Conservation (phyloP, 2,888 invertebrate genomes). For the Glaucopsyche alexis region DNA sequence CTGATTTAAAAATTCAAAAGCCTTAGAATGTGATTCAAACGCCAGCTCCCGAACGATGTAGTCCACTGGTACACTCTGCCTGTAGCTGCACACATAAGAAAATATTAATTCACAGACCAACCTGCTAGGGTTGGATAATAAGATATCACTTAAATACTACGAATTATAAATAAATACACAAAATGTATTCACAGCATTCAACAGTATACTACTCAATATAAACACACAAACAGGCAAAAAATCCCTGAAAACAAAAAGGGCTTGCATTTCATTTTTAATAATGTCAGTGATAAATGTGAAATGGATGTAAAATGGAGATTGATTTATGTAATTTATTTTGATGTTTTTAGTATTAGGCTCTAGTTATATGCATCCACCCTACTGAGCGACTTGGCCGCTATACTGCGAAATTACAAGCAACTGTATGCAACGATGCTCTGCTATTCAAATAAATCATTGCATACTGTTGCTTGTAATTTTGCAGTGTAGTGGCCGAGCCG, state of each 20-base stretch:
- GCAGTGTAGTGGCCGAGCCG: too few species aligned
- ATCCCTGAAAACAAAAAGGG: conserved; percentile 13
- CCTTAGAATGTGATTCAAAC: conserved; percentile 90
- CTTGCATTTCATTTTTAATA: not conserved
- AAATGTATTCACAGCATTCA: not conserved
- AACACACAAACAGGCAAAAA: not conserved
- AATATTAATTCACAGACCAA: conserved; percentile 66
- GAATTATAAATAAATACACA: conserved; percentile 3
- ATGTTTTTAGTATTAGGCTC: too few species aligned
- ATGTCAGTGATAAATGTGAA: not conserved
- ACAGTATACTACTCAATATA: not conserved
- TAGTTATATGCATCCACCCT: too few species aligned
- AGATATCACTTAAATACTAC: conserved; percentile 27
- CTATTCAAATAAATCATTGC: too few species aligned
- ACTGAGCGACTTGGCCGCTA: too few species aligned
- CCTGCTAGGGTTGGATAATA: conserved; percentile 41
- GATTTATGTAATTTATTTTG: not conserved
- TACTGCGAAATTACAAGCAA: too few species aligned
- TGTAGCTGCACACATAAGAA: conserved; percentile 90
- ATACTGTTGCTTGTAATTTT: too few species aligned
- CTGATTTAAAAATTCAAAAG: conserved; percentile 92
- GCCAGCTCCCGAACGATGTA: conserved; percentile 93
- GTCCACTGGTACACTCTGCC: conserved; percentile 92
- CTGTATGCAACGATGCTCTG: too few species aligned
- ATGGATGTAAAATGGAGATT: not conserved